Evolutionary conservation across 2,888 invertebrate genomes (phyloP).

Genomic region (Synanthedon formicaeformis): DNA sequence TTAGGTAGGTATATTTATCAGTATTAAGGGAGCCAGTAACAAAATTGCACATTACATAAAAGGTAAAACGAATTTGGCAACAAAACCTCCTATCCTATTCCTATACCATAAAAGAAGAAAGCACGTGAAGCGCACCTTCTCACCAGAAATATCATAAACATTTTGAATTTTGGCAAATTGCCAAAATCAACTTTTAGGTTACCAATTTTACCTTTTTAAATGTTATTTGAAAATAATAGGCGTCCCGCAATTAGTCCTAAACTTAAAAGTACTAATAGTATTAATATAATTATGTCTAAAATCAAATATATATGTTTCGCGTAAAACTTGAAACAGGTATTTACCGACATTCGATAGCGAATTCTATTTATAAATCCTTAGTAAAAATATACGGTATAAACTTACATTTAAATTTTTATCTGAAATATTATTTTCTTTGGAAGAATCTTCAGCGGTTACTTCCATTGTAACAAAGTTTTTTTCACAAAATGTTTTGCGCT

Average conservation of each 20-base stretch:
- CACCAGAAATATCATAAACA: slow-evolving; percentile 66
- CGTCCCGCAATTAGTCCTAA: too few species aligned
- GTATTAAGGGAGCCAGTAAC: too few species aligned
- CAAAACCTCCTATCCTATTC: slow-evolving; percentile 36
- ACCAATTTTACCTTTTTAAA: slow-evolving; percentile 17
- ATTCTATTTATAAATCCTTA: slow-evolving; percentile 50
- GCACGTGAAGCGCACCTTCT: slow-evolving; percentile 41
- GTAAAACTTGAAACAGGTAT: slow-evolving; percentile 2
- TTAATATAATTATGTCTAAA: not conserved
- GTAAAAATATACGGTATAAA: slow-evolving; percentile 14
- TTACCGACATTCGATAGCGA: slow-evolving; percentile 45
- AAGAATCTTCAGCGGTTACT: slow-evolving; percentile 35
- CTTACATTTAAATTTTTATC: slow-evolving; percentile 36
- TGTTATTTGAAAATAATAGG: not conserved
- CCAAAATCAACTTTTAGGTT: slow-evolving; percentile 50
- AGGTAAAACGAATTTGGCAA: slow-evolving; percentile 15
- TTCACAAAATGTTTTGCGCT: slow-evolving; percentile 6
- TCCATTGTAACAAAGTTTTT: slow-evolving; percentile 30
- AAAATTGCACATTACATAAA: not conserved
- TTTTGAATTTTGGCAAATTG: slow-evolving; percentile 38
- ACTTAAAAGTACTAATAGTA: not conserved
- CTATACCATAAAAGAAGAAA: slow-evolving; percentile 53
- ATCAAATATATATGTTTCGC: too few species aligned
- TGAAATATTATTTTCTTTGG: slow-evolving; percentile 31
- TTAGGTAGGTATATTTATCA: too few species aligned